Percentiles rank a stretch among this genome's conserved stretches.
phyloP scores from a whole-genome alignment of 2,113 vertebrate genomes.

The Chaetops frenatus region DNA sequence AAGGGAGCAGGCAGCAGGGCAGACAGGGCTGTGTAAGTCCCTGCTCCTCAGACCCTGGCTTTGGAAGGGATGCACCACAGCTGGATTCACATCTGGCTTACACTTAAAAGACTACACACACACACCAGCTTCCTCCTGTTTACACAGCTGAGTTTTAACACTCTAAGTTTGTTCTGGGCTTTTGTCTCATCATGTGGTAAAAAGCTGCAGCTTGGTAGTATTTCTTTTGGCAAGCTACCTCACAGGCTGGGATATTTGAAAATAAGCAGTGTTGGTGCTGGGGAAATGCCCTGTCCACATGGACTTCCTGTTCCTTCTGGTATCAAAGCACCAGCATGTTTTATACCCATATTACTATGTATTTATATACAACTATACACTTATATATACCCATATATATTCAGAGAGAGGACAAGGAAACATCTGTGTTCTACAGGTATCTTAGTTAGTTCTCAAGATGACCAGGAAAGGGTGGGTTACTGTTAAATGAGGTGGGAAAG shows the following conservation, averaged over 20 bases:
- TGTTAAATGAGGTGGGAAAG: not conserved
- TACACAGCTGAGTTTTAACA: constrained; percentile 1
- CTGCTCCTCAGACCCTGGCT: not conserved
- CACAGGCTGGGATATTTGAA: fast-evolving
- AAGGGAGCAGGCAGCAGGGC: not conserved
- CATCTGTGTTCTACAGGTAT: not conserved
- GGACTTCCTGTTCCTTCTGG: not conserved
- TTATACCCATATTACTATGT: not conserved
- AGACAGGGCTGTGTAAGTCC: not conserved
- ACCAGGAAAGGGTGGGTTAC: not conserved
- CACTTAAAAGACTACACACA: not conserved
- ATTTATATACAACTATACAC: not conserved
- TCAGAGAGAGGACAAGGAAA: not conserved
- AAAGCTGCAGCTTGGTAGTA: not conserved
- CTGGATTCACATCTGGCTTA: not conserved
- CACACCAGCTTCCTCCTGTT: not conserved
- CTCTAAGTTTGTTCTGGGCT: not conserved
- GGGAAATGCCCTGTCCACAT: not conserved
- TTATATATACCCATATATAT: not conserved
- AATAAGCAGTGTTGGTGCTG: not conserved
- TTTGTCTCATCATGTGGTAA: constrained; percentile 6
- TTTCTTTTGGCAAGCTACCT: not conserved
- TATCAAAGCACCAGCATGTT: not conserved
- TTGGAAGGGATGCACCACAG: not conserved
- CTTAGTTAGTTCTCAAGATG: not conserved